These are phyloP conservation scores for Megalonaias nervosa DNA, from an alignment of 1,140 invertebrate species.

Conservation along the genomic window DNA sequence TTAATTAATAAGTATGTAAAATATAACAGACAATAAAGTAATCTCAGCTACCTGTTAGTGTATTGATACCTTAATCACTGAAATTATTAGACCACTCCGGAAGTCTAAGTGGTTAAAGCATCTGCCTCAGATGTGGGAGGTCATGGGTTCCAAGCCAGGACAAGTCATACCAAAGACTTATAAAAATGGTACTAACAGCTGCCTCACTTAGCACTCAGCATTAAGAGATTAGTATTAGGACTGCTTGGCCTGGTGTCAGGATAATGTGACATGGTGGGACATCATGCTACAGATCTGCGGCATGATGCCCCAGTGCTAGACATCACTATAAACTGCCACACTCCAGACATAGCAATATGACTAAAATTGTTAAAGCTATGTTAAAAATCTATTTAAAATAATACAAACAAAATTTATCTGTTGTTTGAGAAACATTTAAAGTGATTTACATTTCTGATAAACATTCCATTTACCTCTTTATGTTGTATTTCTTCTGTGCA, in stretches of 20 bases:
- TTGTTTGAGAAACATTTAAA: neutral
- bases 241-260: no score
- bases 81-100: neutral
- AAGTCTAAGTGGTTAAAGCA: neutral
- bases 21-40: neutral
- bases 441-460: neutral
- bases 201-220: neutral
- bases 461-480: conserved; percentile 43
- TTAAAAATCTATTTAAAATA: no score
- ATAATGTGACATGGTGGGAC: no score
- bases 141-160: no score
- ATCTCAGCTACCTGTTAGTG: neutral
- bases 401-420: neutral
- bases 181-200: neutral
- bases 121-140: no score
- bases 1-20: neutral
- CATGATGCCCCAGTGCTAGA: no score
- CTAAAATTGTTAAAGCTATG: no score
- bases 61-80: neutral
- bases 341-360: no score
- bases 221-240: no score
- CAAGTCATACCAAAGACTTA: no score
- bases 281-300: no score
- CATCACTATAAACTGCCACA: neutral
- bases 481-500: conserved; percentile 74